These are phyloP conservation scores for Apodemia hepburni DNA, from an alignment of 2,888 invertebrate species.

Conservation along the genomic window DNA sequence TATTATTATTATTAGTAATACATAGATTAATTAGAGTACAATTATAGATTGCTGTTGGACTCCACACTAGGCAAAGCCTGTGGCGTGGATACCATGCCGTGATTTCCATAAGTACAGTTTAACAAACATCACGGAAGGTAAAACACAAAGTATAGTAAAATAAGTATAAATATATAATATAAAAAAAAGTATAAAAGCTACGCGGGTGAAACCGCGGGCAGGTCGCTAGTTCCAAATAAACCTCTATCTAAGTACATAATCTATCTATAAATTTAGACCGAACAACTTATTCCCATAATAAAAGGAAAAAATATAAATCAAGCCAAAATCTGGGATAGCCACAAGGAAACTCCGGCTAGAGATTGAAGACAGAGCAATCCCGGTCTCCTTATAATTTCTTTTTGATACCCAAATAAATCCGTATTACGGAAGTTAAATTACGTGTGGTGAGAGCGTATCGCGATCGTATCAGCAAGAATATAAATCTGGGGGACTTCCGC, in stretches of 20 bases:
- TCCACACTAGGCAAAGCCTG: no score
- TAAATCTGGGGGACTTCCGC: constrained; percentile 59
- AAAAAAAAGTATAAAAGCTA: no score
- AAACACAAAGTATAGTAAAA: no score
- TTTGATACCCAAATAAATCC: constrained; percentile 67
- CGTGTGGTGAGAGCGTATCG: constrained; percentile 65
- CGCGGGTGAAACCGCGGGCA: no score
- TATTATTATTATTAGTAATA: no score
- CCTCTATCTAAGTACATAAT: not conserved
- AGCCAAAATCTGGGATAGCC: constrained; percentile 16
- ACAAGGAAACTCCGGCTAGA: constrained; percentile 22
- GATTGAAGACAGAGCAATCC: constrained; percentile 23
- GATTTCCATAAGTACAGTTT: no score
- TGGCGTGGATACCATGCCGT: no score
- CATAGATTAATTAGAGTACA: no score
- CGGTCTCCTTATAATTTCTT: constrained; percentile 63
- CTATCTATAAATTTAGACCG: not conserved
- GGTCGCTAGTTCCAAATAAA: not conserved
- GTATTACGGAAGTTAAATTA: constrained; percentile 66
- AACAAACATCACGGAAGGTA: no score
- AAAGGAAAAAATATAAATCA: constrained; percentile 18
- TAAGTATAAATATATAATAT: no score
- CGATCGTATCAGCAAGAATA: constrained; percentile 60
- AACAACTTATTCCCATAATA: not conserved
- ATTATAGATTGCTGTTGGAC: no score